phyloP scores from a whole-genome alignment of 2,888 invertebrate genomes.

The Deilephila elpenor region DNA sequence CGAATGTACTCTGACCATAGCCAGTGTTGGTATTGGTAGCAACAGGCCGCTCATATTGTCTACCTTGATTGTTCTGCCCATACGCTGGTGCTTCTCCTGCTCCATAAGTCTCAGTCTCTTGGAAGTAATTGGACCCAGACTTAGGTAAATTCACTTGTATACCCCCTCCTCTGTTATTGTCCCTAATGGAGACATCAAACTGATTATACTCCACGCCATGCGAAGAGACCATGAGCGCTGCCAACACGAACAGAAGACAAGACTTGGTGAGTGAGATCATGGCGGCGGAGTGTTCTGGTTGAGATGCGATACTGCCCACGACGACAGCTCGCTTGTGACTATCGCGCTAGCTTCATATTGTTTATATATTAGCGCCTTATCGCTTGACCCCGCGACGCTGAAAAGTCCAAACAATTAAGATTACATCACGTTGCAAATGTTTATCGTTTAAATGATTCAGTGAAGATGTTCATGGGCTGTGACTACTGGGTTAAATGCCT shows the following conservation, averaged over 20 bases:
- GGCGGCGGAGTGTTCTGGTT: background rate
- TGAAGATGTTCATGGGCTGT: background rate
- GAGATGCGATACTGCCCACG: background rate
- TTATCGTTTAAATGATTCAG: background rate
- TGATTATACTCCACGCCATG: background rate
- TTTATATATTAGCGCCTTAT: background rate
- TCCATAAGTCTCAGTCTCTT: background rate
- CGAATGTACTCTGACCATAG: background rate
- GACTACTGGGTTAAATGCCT: too few relatives aligned
- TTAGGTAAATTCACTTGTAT: conserved; percentile 14
- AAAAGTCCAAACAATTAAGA: background rate
- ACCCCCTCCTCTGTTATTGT: conserved; percentile 2
- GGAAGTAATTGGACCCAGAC: background rate
- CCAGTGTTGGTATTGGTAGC: background rate
- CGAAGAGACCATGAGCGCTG: background rate
- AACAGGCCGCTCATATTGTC: background rate
- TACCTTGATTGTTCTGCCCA: background rate
- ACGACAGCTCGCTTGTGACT: background rate
- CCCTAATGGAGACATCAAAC: background rate
- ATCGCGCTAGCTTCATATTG: background rate
- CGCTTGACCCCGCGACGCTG: background rate
- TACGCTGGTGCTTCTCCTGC: background rate
- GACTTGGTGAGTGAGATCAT: background rate
- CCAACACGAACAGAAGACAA: background rate
- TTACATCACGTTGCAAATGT: background rate